Conservation (phyloP, 1,140 invertebrate genomes). For the Diachasmimorpha longicaudata region DNA sequence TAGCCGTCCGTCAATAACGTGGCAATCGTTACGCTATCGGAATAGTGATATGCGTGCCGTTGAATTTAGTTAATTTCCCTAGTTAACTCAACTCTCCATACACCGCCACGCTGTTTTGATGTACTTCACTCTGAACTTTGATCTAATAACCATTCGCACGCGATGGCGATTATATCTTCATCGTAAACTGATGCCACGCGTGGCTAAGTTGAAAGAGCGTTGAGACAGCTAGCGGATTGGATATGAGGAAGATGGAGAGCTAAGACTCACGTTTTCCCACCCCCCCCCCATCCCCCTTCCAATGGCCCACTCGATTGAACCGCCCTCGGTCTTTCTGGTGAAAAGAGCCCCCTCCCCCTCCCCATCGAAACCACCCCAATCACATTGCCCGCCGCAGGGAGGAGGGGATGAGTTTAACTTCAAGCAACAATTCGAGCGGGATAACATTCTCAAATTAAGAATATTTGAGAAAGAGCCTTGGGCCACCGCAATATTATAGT, state of each 20-base stretch:
- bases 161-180: constrained; percentile 56
- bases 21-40: background rate
- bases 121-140: constrained; percentile 47
- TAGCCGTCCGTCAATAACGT: too few relatives aligned
- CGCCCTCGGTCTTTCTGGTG: constrained; percentile 4
- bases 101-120: background rate
- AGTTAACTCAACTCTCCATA: constrained; percentile 41
- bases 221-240: background rate
- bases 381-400: too few relatives aligned
- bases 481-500: too few relatives aligned
- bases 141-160: constrained; percentile 55
- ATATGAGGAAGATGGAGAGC: constrained; percentile 9
- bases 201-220: background rate
- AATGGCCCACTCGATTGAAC: constrained; percentile 15
- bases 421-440: too few relatives aligned
- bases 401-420: too few relatives aligned
- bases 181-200: constrained; percentile 25
- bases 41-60: background rate
- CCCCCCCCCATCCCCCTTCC: background rate
- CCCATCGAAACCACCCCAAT: too few relatives aligned
- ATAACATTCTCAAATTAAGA: too few relatives aligned
- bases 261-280: background rate
- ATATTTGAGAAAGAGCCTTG: too few relatives aligned
- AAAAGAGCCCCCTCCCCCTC: too few relatives aligned
- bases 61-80: constrained; percentile 30